Base-by-base conservation (phyloP, 2,888 invertebrate genomes). In the Notodonta ziczac region DNA sequence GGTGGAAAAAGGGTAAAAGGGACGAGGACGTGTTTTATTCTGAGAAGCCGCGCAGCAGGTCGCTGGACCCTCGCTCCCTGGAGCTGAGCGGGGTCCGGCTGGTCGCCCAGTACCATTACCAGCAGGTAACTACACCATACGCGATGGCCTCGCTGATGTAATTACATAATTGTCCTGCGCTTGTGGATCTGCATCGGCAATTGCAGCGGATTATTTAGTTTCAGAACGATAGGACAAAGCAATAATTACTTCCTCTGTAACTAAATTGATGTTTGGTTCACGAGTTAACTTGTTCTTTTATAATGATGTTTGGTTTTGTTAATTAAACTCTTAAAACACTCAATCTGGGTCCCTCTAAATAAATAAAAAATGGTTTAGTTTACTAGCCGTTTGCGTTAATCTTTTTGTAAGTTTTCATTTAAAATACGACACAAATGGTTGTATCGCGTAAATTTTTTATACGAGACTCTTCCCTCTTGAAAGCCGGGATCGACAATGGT, bases 21-120 rank as follows among this genome's bases (percentile, higher is more conserved):
- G 95, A 94, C 78, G 95, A 94, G 68, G 91, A 90, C 72, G 94
- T 92, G 74, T 94, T 94, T 76, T 94, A 90, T 81, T 91, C 94
- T 55, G 90, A 92, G 70, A 96, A 97, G 77, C 96, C 96, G 10
- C 94, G 97, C 59, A 97, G 96, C 84, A 94, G 96, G 65, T 97
- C 97, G 0, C 86, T 97, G 84, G 97, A 97, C 84, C 95, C 96
- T 40, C 95, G 96, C 69, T 95, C 96, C 9, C 87, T 97, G 80
- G 96, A 96, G 81, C 90, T 95, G 60, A 96, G 96, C 63, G 97
- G 96, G 46, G 94, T 96, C 67, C 93, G 94, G 59, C 83, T 95
- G 52, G 93, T 96, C 59, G 89, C 96, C 12, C 95, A 95, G 75
- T 90, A 94, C 58, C 83, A 87, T 40, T 85, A 87, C 58, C 87